phyloP scores from a whole-genome alignment of 2,888 invertebrate genomes.

The Xestia c-nigrum region DNA sequence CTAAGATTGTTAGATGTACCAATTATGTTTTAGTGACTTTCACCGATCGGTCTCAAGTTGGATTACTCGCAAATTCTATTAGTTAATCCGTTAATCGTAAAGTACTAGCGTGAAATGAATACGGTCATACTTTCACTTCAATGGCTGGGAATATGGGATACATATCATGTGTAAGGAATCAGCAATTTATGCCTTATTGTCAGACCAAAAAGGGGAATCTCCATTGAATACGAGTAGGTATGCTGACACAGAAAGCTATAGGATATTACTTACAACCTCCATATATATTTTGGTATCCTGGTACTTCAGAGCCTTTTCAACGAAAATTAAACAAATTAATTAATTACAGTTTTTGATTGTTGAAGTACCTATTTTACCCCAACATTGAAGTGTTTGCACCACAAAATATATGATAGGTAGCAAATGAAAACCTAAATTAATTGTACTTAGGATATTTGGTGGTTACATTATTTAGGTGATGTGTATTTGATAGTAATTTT shows the following conservation, averaged over 20 bases:
- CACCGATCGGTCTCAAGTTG: constrained; percentile 51
- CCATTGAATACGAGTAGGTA: background rate
- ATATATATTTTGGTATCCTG: background rate
- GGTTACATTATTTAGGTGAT: no score
- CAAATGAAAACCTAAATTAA: no score
- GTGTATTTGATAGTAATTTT: background rate
- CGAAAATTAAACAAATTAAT: background rate
- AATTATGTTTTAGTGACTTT: constrained; percentile 64
- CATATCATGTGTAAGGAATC: constrained; percentile 17
- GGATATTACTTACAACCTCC: background rate
- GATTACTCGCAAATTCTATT: constrained; percentile 61
- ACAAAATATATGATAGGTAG: background rate
- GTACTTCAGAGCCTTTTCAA: background rate
- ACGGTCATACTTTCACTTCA: constrained; percentile 66
- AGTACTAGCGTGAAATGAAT: constrained; percentile 56
- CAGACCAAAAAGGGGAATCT: background rate
- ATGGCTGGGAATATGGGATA: constrained; percentile 37
- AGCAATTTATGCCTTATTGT: constrained; percentile 12
- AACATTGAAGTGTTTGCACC: background rate
- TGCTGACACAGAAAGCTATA: background rate
- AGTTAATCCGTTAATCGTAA: constrained; percentile 59
- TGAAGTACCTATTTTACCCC: background rate
- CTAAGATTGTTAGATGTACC: constrained; percentile 53
- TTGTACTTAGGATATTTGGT: background rate
- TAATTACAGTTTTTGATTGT: background rate